A percentile compares a stretch with the other conserved stretches of the same genome.
Conservation (phyloP, 2,113 vertebrate species). For the Planiliza haematocheilus region DNA sequence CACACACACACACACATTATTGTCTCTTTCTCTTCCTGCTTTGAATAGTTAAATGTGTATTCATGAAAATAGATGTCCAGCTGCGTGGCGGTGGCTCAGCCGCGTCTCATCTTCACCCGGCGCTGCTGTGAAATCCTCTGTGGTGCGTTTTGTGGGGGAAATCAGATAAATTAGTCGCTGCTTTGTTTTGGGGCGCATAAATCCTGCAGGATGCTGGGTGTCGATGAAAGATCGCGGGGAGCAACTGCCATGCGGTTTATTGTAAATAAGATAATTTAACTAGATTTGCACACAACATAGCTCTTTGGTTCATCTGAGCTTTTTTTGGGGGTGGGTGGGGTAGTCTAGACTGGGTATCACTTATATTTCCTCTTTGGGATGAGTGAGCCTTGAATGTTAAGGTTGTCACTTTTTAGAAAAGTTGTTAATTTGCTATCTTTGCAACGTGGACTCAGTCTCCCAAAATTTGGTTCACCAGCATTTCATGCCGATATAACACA, state of each 20-base stretch:
- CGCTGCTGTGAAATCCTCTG: neutral
- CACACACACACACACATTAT: neutral
- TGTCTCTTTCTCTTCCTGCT: neutral
- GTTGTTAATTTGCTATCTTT: no score
- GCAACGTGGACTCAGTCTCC: no score
- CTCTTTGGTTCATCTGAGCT: neutral
- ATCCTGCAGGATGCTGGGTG: no score
- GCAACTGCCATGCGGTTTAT: no score
- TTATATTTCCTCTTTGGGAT: neutral
- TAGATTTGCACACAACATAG: neutral
- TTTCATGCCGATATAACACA: slow-evolving; percentile 17
- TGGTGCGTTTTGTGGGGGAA: neutral
- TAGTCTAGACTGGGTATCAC: no score
- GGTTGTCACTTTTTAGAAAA: no score
- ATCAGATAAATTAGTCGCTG: no score
- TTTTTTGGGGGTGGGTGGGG: neutral
- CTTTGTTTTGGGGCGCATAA: no score
- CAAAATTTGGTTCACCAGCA: slow-evolving; percentile 43
- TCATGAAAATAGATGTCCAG: slow-evolving; percentile 34
- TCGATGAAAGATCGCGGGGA: no score
- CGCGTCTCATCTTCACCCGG: no score
- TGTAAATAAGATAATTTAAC: no score
- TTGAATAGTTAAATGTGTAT: slow-evolving; percentile 27
- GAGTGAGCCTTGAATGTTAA: neutral
- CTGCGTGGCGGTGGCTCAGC: slow-evolving; percentile 2